Evolutionary conservation across 1,140 invertebrate genomes (phyloP), one percentile per base, ranked within the genome.

Genomic region (Ceratitis capitata): DNA sequence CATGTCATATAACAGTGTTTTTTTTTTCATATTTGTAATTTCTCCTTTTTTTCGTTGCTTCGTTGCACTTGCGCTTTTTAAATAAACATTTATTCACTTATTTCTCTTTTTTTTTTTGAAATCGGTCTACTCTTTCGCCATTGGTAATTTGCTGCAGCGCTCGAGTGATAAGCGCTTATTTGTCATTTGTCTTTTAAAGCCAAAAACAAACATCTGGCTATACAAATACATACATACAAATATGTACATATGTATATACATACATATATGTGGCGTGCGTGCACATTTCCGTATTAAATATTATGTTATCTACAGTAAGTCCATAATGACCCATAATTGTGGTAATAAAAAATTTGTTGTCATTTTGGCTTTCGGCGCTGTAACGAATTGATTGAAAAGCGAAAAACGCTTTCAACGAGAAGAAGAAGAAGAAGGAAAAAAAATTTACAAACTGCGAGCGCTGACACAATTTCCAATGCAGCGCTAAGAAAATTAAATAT

Each of bases 271-370:
- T n/a, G n/a, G n/a, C n/a, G n/a, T n/a, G n/a, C n/a, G n/a, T 61
- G 9, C 12, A 56, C 19, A 56, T 61, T 9, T 64, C 1, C 35
- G 61, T 35, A 45, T 78, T 42, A 69, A 39, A 39, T 69, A 78
- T 78, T 45, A 26, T 39, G n/a, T 9, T 26, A 32, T 39, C 69
- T n/a, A 42, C 7, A 47, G 32, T 47, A 32, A 29, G 9, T 26
- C 26, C 9, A 29, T 64, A 64, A 64, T 64, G 29, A 78, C 39
- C 9, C 69, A 1, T 78, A 78, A 78, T 45, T 78, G 69, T 26
- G 69, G 69, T 23, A 78, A 78, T 78, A 78, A 78, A 78, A 45
- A 78, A 45, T 47, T 9, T 45, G 69, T 78, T 78, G 39, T 39
- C 69, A n/a, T 47, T 45, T 45, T 78, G 39, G 19, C 39, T 78